Percentiles rank a stretch among this genome's conserved stretches.
Conservation (phyloP, 2,888 invertebrate genomes). For the Phengaris arion region DNA sequence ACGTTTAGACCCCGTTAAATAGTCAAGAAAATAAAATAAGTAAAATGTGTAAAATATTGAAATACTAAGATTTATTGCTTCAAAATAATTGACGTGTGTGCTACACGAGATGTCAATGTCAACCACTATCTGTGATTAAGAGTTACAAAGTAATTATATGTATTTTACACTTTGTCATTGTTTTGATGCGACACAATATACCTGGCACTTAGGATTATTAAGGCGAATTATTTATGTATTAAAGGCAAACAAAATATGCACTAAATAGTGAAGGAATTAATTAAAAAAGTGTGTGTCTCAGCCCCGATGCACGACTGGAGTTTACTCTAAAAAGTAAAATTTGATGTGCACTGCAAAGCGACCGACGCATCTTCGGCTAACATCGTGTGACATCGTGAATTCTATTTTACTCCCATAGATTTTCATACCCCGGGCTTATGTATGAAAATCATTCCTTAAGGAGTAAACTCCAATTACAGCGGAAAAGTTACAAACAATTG, state of each 20-base stretch:
- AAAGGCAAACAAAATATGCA: not conserved
- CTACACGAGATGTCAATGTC: constrained; percentile 15
- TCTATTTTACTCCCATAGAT: no score
- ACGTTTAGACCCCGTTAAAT: no score
- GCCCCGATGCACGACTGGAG: no score
- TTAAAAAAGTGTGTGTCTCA: not conserved
- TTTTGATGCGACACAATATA: not conserved
- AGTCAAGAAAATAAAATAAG: no score
- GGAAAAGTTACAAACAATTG: not conserved
- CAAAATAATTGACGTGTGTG: not conserved
- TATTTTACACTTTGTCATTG: constrained; percentile 13
- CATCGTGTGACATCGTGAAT: no score
- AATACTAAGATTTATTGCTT: not conserved
- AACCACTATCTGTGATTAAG: constrained; percentile 17
- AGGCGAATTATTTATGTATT: not conserved
- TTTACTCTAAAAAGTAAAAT: no score
- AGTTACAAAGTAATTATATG: constrained; percentile 7
- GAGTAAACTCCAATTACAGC: not conserved
- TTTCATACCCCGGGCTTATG: no score
- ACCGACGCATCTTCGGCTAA: no score
- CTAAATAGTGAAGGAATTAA: not conserved
- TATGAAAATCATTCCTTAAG: no score
- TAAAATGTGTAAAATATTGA: not conserved
- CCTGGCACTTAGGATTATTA: not conserved
- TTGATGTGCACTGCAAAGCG: no score